Percentiles rank a stretch among this genome's conserved stretches.
phyloP scores from a whole-genome alignment of 2,888 invertebrate genomes.

The Dromius quadrimaculatus region DNA sequence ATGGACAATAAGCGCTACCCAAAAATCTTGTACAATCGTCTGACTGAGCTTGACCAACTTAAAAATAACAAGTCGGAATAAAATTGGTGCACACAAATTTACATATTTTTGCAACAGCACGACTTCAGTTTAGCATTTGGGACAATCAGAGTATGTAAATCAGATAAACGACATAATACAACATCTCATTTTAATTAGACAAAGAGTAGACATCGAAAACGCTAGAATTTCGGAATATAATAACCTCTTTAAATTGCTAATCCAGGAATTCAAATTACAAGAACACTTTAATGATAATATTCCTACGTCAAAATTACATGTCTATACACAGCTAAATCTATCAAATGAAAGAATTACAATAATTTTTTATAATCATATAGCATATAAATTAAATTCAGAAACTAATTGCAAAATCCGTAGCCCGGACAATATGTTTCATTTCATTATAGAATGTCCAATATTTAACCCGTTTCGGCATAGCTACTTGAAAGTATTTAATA shows the following conservation, averaged over 20 bases:
- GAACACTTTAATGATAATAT: too few species aligned
- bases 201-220: not conserved
- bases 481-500: too few species aligned
- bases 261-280: too few species aligned
- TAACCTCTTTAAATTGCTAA: too few species aligned
- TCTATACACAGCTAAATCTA: too few species aligned
- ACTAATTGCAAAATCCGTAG: not conserved
- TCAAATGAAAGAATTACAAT: too few species aligned
- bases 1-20: not conserved
- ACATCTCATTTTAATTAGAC: not conserved
- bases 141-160: not conserved
- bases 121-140: not conserved
- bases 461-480: too few species aligned
- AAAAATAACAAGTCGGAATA: not conserved
- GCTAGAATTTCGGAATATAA: too few species aligned
- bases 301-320: too few species aligned
- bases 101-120: not conserved
- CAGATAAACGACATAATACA: not conserved
- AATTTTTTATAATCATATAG: too few species aligned
- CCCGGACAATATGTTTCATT: not conserved
- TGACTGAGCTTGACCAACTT: not conserved
- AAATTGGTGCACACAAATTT: constrained; percentile 1
- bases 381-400: too few species aligned
- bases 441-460: not conserved
- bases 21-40: not conserved